Evolutionary conservation across 2,797 vertebrate species (phyloP).

Genomic region (Acrossocheilus fasciatus): DNA sequence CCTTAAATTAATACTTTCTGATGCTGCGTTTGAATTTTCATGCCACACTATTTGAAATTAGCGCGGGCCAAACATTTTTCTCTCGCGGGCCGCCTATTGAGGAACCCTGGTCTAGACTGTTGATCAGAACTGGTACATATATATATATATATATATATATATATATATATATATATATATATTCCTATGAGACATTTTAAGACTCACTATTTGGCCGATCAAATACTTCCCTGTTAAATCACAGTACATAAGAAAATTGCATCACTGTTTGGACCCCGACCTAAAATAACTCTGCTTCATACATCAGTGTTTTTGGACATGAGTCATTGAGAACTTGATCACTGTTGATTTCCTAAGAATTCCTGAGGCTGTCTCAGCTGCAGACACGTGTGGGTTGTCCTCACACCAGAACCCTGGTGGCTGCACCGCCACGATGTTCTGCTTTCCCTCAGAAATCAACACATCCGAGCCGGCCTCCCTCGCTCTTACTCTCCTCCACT

Average conservation of each 20-base stretch:
- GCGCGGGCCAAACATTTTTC: too few relatives aligned
- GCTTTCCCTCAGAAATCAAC: slow-evolving; percentile 73
- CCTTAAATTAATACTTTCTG: too few relatives aligned
- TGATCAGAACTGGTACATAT: background rate
- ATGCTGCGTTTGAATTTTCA: too few relatives aligned
- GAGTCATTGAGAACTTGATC: slow-evolving; percentile 23
- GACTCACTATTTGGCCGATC: background rate
- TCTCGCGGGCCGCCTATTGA: too few relatives aligned
- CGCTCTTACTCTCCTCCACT: slow-evolving; percentile 22
- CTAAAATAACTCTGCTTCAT: slow-evolving; percentile 25
- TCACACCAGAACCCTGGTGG: slow-evolving; percentile 61
- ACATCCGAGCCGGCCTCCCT: slow-evolving; percentile 44
- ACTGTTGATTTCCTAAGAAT: slow-evolving; percentile 64
- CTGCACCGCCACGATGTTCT: slow-evolving; percentile 69
- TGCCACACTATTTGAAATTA: too few relatives aligned
- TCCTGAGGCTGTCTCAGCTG: slow-evolving; percentile 45
- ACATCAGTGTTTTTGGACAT: slow-evolving; percentile 21
- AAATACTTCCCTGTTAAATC: slow-evolving; percentile 3
- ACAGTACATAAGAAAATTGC: slow-evolving; percentile 4
- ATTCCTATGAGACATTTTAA: background rate
- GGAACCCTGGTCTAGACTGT: background rate
- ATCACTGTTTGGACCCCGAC: slow-evolving; percentile 28
- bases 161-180: too few relatives aligned
- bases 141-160: background rate
- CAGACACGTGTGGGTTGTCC: slow-evolving; percentile 67